Evolutionary conservation across 2,113 vertebrate species (phyloP), one percentile per base, ranked within the genome.

Genomic region (Procavia capensis): DNA sequence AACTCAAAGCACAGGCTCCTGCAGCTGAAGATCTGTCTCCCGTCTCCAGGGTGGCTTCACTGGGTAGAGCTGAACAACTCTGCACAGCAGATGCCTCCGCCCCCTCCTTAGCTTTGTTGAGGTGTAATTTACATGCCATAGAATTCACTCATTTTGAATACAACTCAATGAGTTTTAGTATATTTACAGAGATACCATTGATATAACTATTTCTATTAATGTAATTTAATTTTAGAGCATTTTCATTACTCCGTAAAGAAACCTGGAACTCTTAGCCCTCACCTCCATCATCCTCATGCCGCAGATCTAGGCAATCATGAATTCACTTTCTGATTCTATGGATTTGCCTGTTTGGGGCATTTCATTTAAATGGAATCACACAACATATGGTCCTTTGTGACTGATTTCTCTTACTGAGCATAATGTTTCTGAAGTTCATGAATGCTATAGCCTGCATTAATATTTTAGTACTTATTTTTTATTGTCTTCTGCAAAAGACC

Each of bases 131-230:
- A 89, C 63, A 70, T n/a, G 9, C 36, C 54, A 68, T 41, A 63
- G 59, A 54, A 61, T 66, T 57, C 41, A 64, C 75, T 93, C 29
- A 0, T 82, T 34, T 70, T 72, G 45, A 45, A 50, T 74, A 68
- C 43, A 64, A 39, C 76, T 72, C 91, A 79, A 22, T 82, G 79
- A 79, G 19, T 72, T 95, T 93, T 96, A 86, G 80, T 74, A 19
- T 96, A 86, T 86, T 95, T 80, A 85, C 41, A 90, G 45, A n/a
- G n/a, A n/a, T n/a, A n/a, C n/a, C 87, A 76, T 75, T 61, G 45
- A n/a, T 68, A 6, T 54, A 79, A 39, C 47, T 68, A 54, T 72
- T 29, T 27, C 36, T 57, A 68, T 4, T n/a, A n/a, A n/a, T n/a
- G n/a, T n/a, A 79, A 29, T 66, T 47, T 74, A 81, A 85, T 61